phyloP scores from a whole-genome alignment of 2,113 vertebrate genomes.

The Mirounga angustirostris region DNA sequence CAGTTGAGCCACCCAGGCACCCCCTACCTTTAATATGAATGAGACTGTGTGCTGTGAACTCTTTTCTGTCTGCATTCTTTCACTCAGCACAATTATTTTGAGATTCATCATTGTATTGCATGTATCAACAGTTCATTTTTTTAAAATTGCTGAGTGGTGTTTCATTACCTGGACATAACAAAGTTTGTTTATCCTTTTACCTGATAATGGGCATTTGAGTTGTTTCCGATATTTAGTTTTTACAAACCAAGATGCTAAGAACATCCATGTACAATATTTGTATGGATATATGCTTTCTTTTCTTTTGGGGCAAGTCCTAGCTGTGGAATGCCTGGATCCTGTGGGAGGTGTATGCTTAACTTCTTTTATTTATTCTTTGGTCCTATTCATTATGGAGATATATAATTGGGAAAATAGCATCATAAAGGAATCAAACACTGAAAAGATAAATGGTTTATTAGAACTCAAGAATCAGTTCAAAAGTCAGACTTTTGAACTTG shows the following conservation, averaged over 20 bases:
- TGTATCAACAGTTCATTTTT: background rate
- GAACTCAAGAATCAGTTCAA: background rate
- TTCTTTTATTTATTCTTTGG: background rate
- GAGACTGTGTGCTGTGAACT: background rate
- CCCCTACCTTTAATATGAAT: background rate
- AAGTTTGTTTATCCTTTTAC: background rate
- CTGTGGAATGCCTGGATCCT: background rate
- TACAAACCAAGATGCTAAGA: background rate
- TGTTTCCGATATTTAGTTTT: background rate
- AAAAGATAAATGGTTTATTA: background rate
- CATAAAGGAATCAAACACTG: background rate
- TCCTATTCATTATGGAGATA: background rate
- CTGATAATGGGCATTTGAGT: background rate
- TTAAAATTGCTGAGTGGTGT: background rate
- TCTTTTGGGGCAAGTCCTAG: background rate
- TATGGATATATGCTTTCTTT: background rate
- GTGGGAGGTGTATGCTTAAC: background rate
- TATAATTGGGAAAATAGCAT: background rate
- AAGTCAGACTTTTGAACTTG: background rate
- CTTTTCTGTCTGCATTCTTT: background rate
- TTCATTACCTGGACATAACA: background rate
- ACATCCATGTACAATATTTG: background rate
- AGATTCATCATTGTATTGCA: background rate
- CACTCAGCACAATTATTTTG: background rate
- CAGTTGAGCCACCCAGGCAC: background rate